Conservation (phyloP, 2,113 vertebrate species). For the Amazona vittata region DNA sequence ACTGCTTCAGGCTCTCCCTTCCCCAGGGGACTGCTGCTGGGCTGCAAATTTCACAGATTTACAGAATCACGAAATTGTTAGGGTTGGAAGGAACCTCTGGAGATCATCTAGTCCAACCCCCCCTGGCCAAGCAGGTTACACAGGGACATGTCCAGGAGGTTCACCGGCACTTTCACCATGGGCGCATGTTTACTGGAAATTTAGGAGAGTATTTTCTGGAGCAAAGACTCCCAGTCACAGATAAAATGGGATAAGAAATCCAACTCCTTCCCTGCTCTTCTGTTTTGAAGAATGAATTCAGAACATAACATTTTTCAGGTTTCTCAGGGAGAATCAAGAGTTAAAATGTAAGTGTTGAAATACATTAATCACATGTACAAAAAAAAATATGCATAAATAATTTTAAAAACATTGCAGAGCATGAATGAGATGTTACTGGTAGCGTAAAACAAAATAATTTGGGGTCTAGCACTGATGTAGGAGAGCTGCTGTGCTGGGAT, state of each 20-base stretch:
- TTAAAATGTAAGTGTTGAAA: background rate
- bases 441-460: background rate
- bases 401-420: background rate
- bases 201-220: background rate
- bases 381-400: background rate
- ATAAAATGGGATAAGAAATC: background rate
- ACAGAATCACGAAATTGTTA: background rate
- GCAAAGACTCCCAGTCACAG: background rate
- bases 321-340: background rate
- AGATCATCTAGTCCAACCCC: background rate
- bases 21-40: background rate
- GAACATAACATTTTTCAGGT: background rate
- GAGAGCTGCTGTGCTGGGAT: no score
- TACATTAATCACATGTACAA: fast-evolving
- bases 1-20: background rate
- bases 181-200: background rate
- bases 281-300: background rate
- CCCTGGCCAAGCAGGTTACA: background rate
- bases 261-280: background rate
- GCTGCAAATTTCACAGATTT: background rate
- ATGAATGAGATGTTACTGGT: background rate
- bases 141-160: background rate
- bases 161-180: background rate
- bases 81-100: background rate
- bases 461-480: fast-evolving